Percentiles rank a stretch among this genome's conserved stretches.
Evolutionary conservation across 2,113 vertebrate species (phyloP).

Genomic region (Alethe castanea): DNA sequence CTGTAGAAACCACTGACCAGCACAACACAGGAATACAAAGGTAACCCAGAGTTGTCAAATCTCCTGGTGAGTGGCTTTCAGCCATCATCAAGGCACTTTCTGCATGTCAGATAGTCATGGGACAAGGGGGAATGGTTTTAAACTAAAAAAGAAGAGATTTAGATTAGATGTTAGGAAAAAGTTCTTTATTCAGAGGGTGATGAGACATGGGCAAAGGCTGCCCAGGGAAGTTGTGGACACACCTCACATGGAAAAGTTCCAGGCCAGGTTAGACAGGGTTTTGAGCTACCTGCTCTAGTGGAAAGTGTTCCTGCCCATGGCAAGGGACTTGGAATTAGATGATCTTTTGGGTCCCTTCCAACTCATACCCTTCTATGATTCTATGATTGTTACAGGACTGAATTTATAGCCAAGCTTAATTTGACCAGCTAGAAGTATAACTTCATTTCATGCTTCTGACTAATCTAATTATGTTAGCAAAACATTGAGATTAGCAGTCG

Average conservation of each 20-base stretch:
- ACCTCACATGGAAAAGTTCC: too few relatives aligned
- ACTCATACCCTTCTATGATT: neutral
- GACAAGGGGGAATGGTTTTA: neutral
- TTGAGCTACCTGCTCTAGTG: neutral
- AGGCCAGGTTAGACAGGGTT: neutral
- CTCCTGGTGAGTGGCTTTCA: neutral
- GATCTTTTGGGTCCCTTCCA: neutral
- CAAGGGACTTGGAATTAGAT: neutral
- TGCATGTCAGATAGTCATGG: neutral
- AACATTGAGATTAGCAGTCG: neutral
- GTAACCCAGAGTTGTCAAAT: neutral
- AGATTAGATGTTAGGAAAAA: neutral
- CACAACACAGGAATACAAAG: neutral
- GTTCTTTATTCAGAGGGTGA: neutral
- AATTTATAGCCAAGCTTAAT: neutral
- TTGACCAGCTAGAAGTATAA: neutral
- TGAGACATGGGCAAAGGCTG: neutral
- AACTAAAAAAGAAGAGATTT: neutral
- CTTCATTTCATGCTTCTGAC: slow-evolving; percentile 13
- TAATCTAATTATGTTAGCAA: slow-evolving; percentile 20
- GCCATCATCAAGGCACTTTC: neutral
- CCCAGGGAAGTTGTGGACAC: neutral
- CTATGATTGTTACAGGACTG: neutral
- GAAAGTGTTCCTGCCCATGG: neutral
- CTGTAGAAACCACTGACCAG: neutral